These are phyloP conservation scores for Pteromalus puparum DNA, from an alignment of 1,140 invertebrate genomes.

Conservation along the genomic window DNA sequence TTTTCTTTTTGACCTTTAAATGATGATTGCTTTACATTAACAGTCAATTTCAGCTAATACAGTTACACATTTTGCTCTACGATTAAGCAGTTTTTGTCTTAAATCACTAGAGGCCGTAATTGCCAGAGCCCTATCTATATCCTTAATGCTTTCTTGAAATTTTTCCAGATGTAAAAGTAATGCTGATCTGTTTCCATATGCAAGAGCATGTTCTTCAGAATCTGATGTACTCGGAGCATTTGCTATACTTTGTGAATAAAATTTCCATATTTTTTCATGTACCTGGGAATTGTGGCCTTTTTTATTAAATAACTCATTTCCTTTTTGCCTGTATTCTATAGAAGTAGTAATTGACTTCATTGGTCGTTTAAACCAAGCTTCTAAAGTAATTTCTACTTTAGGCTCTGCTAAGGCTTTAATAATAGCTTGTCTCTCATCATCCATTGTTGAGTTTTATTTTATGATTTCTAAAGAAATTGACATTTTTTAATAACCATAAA, in stretches of 20 bases:
- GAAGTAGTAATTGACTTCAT: neutral
- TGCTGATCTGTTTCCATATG: slow-evolving; percentile 37
- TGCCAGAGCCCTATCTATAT: slow-evolving; percentile 29
- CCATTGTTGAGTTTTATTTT: slow-evolving; percentile 20
- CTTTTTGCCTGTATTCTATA: neutral
- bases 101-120: neutral
- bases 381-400: neutral
- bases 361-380: neutral
- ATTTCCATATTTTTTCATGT: neutral
- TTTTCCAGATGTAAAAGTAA: slow-evolving; percentile 14
- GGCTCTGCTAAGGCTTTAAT: neutral
- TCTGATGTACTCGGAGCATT: slow-evolving; percentile 14
- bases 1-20: too few species aligned
- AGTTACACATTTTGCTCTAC: slow-evolving; percentile 19
- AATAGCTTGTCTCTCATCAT: neutral
- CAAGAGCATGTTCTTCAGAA: neutral
- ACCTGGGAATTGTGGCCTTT: neutral
- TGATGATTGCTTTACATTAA: too few species aligned
- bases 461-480: neutral
- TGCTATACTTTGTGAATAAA: slow-evolving; percentile 40
- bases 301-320: slow-evolving; percentile 19
- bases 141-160: slow-evolving; percentile 30
- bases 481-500: too few species aligned
- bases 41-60: too few species aligned
- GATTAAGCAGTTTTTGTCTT: slow-evolving; percentile 10